Evolutionary conservation across 64 coral and sea anemone species (phyloP), one percentile per base, ranked within the genome.

Genomic region (Montipora sp.): DNA sequence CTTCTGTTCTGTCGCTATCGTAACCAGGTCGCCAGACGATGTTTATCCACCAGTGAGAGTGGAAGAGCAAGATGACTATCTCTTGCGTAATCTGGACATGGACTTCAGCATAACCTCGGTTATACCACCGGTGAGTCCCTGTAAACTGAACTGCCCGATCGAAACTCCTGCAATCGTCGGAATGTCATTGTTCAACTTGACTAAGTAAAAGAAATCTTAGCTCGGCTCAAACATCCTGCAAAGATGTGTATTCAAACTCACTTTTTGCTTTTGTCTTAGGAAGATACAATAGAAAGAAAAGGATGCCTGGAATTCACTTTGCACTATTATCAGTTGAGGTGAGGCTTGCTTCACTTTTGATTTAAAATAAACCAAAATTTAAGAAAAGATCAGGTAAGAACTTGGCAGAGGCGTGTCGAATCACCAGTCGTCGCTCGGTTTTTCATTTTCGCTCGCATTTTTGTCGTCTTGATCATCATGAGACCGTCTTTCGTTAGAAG

Each of bases 241-340:
- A 55, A 10, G 10, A 5, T 55, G 51, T 10, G 51, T 55, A 7
- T 63, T 22, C 8, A 69, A 20, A 19, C 20, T 15, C 73, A 49
- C 5, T 43, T 15, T 89, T 76, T 36, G 45, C 11, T 73, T 81
- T 48, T 21, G 14, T 92, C 80, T 78, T 72, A 98, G 95, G 95
- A 98, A 19, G 92, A 98, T 78, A 87, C 87, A 79, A 92, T 98
- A 59, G 95, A 94, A 86, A 87, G 95, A 47, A 89, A 90, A 50
- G 95, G 95, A 69, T 92, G 92, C 14, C 27, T 98, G 84, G 95
- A 98, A 59, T 98, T 98, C 58, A 94, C 91, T 6, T 71, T 98
- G 58, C 95, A 98, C 75, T 98, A 93, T 90, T 98, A 98, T 86
- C 95, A 98, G 18, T 86, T 98, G 61, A 98, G 95, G 95, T 98